Conservation (phyloP, 2,888 invertebrate genomes). For the Latheticus oryzae region DNA sequence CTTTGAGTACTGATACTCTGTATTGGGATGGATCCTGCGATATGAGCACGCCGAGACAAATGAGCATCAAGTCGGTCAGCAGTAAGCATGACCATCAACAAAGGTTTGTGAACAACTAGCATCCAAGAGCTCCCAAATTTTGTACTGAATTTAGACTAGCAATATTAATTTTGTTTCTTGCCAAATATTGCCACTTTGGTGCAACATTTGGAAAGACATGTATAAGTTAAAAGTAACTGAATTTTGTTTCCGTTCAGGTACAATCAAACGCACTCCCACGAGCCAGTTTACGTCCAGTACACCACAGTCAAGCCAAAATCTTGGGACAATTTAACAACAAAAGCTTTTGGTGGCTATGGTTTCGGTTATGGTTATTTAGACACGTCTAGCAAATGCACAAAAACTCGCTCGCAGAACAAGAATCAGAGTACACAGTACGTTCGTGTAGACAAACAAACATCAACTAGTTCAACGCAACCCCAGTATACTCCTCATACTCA, state of each 20-base stretch:
- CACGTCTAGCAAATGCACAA: conserved; percentile 66
- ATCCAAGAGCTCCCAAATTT: no score
- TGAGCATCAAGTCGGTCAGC: conserved; percentile 65
- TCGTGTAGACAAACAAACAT: conserved; percentile 53
- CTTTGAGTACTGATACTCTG: conserved; percentile 86
- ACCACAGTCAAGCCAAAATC: conserved; percentile 80
- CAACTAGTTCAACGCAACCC: conserved; percentile 47
- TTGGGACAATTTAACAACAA: conserved; percentile 90
- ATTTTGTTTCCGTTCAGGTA: no score
- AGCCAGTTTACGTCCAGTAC: conserved; percentile 66
- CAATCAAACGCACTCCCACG: conserved; percentile 56
- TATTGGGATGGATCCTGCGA: conserved; percentile 78
- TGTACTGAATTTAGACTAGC: no score
- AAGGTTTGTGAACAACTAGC: conserved; percentile 56
- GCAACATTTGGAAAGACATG: no score
- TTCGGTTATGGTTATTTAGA: conserved; percentile 89
- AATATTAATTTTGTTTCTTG: no score
- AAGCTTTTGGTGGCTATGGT: conserved; percentile 87
- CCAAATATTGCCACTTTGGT: no score
- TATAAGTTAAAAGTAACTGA: no score
- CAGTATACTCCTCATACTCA: conserved; percentile 67
- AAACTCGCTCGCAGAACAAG: conserved; percentile 46
- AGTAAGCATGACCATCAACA: conserved; percentile 65
- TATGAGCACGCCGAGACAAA: conserved; percentile 62
- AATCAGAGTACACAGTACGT: conserved; percentile 55